phyloP scores from a whole-genome alignment of 2,888 invertebrate species.

The Orthonevra nobilis region DNA sequence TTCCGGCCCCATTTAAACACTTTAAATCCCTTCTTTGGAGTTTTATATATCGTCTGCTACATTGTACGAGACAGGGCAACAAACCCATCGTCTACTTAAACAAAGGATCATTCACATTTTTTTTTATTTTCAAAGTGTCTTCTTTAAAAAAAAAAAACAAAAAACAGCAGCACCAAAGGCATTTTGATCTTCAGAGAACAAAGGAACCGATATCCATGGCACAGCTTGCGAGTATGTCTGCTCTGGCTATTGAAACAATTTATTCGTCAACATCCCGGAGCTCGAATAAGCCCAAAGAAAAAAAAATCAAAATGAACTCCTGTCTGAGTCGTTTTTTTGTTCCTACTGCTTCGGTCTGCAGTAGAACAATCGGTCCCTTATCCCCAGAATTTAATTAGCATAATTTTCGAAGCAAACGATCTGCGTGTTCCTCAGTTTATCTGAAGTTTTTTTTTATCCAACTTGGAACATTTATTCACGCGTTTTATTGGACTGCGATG shows the following conservation, averaged over 20 bases:
- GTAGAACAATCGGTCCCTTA: slow-evolving; percentile 54
- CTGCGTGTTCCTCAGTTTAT: too few species aligned
- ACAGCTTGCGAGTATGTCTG: too few species aligned
- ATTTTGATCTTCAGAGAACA: slow-evolving; percentile 29
- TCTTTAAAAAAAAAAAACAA: background rate
- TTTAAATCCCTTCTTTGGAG: too few species aligned
- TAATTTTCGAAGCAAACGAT: slow-evolving; percentile 26
- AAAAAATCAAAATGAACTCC: slow-evolving; percentile 31
- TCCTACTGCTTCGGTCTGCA: slow-evolving; percentile 6
- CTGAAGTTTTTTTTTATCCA: too few species aligned
- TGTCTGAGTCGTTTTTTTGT: slow-evolving; percentile 44
- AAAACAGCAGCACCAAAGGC: background rate
- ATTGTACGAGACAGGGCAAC: too few species aligned
- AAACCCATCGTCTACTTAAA: slow-evolving; percentile 46
- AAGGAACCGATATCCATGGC: slow-evolving; percentile 10
- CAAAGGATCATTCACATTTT: slow-evolving; percentile 29
- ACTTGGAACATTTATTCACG: too few species aligned
- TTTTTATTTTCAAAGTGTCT: background rate
- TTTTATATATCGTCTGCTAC: too few species aligned
- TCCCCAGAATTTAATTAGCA: slow-evolving; percentile 49
- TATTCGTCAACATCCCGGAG: slow-evolving; percentile 43
- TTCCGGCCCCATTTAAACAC: too few species aligned
- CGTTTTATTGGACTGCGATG: too few species aligned
- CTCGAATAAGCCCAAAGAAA: slow-evolving; percentile 5
- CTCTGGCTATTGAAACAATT: too few species aligned